Evolutionary conservation across 2,888 invertebrate genomes (phyloP), one percentile per base, ranked within the genome.

Genomic region (Hyposoter dolosus): DNA sequence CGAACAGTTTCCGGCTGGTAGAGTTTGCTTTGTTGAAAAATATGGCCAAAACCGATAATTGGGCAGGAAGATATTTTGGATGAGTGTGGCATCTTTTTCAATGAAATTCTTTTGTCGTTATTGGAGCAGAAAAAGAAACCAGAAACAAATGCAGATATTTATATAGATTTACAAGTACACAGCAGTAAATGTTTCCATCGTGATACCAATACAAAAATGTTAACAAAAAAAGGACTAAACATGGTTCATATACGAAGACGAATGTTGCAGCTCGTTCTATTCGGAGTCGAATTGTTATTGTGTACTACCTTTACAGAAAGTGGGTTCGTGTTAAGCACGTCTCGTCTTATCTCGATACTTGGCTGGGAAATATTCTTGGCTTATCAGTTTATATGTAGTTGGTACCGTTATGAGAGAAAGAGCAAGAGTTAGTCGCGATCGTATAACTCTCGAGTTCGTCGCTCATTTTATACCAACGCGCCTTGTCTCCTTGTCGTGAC

Each of bases 311-410:
- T 69, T 77, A 47, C 40, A 32, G 35, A 60, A 82, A 56, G 43
- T 28, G 71, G 65, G 71, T 32, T 74, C 78, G 60, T 32, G 65
- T 63, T 50, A 17, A 50, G 60, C 35, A 43, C 68, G 65, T 79
- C 72, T 78, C 83, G 28, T 65, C 83, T 83, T 83, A 83, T 83
- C 83, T 68, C 32, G 68, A 66, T 53, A 74, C 66, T 68, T 75
- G 60, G 78, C 40, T 69, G 45, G 40, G 60, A 74, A 68, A 83
- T 68, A 83, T 75, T 83, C 79, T 75, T 65, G 47, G 79, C 79
- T 83, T 79, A 83, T 83, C 83, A 74, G 74, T 53, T 50, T 72
- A 83, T 60, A 63, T 43, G 53, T 74, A 32, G 50, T 63, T 50
- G 40, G 68, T 56, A 43, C 15, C 32, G 28, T 43, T 56, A 60